phyloP scores from a whole-genome alignment of 2,113 vertebrate species.

The Heterotis niloticus region DNA sequence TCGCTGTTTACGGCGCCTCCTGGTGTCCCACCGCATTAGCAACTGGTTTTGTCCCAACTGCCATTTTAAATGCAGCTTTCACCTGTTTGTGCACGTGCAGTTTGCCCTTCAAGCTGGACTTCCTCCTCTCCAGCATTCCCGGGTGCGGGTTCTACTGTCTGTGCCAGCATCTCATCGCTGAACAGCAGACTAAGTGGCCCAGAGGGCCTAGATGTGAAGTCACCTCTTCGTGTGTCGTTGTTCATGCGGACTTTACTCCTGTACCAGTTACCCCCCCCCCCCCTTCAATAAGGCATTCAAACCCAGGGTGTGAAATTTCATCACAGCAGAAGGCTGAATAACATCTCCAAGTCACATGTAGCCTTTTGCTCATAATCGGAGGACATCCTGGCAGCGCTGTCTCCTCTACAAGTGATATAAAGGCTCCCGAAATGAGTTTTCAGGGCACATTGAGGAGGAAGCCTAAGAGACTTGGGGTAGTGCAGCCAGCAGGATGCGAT shows the following conservation, averaged over 20 bases:
- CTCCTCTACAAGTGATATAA: background rate
- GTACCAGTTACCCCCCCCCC: background rate
- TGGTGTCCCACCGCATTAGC: background rate
- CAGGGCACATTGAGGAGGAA: background rate
- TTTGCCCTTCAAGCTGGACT: no score
- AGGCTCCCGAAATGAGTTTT: constrained; percentile 10
- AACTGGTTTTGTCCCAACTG: background rate
- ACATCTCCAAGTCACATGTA: background rate
- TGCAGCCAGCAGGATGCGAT: constrained; percentile 8
- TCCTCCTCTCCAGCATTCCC: background rate
- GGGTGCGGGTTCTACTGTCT: background rate
- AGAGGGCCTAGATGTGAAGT: background rate
- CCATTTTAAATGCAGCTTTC: background rate
- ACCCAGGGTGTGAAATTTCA: constrained; percentile 5
- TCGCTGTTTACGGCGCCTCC: constrained; percentile 2
- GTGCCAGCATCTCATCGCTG: constrained; percentile 4
- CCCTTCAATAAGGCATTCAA: background rate
- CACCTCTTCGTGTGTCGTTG: background rate
- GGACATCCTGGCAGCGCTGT: background rate
- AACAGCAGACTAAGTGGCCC: background rate
- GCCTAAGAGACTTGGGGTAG: background rate
- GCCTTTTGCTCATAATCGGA: background rate
- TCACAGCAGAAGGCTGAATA: background rate
- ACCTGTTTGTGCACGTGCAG: background rate
- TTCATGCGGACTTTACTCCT: background rate